A percentile compares a stretch with the other conserved stretches of the same genome.
phyloP scores from a whole-genome alignment of 1,140 invertebrate genomes.

The Mizuhopecten yessoensis region DNA sequence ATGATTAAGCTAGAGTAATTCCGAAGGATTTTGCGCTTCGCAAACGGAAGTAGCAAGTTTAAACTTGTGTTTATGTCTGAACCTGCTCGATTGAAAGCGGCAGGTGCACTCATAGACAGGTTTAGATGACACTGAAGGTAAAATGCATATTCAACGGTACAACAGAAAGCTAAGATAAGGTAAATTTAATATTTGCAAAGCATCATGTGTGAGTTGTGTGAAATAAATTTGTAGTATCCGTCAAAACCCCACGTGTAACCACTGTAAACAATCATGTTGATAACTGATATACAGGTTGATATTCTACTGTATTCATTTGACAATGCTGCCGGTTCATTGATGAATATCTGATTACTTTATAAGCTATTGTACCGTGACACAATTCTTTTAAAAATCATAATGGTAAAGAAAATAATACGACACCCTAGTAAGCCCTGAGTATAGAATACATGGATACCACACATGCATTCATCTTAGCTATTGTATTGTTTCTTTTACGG shows the following conservation, averaged over 20 bases:
- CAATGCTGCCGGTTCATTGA: constrained; percentile 32
- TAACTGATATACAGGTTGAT: not conserved
- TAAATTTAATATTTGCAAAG: not conserved
- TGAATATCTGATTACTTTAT: constrained; percentile 28
- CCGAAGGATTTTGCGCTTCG: constrained; percentile 37
- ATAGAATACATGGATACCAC: not conserved
- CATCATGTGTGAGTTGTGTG: not conserved
- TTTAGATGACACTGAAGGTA: not conserved
- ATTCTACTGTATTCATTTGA: constrained; percentile 35
- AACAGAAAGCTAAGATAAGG: constrained; percentile 19
- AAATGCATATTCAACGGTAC: not conserved
- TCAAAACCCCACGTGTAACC: constrained; percentile 11
- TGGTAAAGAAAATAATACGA: constrained; percentile 28
- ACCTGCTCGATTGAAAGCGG: constrained; percentile 52
- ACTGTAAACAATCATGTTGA: constrained; percentile 34
- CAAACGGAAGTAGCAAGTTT: constrained; percentile 64
- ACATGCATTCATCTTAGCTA: constrained; percentile 14
- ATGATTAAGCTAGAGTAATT: not conserved
- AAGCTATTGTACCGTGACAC: not conserved
- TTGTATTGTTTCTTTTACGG: constrained; percentile 38
- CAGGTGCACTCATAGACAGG: constrained; percentile 32
- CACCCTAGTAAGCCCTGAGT: not conserved
- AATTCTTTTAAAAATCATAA: constrained; percentile 36
- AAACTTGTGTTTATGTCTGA: constrained; percentile 63
- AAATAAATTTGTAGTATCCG: not conserved